Base-by-base conservation (phyloP, 2,797 vertebrate genomes). In the Podarcis siculus region DNA sequence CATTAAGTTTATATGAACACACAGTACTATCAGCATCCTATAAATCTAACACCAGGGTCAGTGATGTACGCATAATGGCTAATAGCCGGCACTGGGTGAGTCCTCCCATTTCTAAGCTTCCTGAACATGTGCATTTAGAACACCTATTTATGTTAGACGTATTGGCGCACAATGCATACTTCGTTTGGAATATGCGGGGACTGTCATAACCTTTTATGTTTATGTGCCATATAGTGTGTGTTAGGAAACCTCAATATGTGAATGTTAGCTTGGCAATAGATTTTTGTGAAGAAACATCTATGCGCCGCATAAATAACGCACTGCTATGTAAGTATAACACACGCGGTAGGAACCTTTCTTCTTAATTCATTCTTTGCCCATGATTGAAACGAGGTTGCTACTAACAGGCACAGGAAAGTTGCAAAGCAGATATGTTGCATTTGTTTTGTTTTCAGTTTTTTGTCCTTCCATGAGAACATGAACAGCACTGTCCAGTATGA, bases 281-380 rank as follows among this genome's bases (percentile, higher is more conserved):
- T 86, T 84, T 86, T 87, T 86, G 83, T 71, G 45, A 90, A 87
- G 58, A 72, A 84, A 61, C 67, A 89, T 82, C 87, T 87, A 64
- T 71, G 27, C 88, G 80, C 69, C 85, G 39, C 55, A 82, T 91
- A 61, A 90, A 77, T 90, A 61, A 72, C 73, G 21, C 4, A 80
- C 42, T 19, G 45, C 79, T 12, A 81, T 30, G 8, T 30, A 83
- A 87, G 75, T 32, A 3, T n/a, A 67, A 85, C 9, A 1, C 15
- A 71, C 61, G 67, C 64, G n/a, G n/a, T 23, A 83, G 42, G 71
- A 75, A 77, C 27, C 45, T 78, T 77, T 72, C 61, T 64, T 86
- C 78, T 82, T 39, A 86, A 90, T 89, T 77, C 87, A 30, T 86
- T 77, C 37, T 82, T 88, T 90, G 72, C 64, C 80, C 12, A 25